Evolutionary conservation across 2,113 vertebrate genomes (phyloP).

Genomic region (Eurypyga helias): DNA sequence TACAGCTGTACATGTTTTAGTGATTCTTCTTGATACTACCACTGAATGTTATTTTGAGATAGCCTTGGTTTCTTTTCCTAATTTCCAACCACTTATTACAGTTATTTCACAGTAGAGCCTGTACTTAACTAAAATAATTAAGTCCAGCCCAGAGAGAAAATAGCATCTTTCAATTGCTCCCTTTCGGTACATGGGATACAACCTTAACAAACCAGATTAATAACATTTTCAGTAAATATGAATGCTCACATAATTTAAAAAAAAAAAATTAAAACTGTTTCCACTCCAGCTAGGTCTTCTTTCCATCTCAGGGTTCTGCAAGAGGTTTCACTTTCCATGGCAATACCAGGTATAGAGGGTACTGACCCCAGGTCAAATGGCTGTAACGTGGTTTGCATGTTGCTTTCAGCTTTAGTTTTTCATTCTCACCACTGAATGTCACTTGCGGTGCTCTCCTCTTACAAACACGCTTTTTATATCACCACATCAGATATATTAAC

Average conservation of each 20-base stretch:
- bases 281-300: not conserved
- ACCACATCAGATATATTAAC: not conserved
- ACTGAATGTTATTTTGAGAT: not conserved
- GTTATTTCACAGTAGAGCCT: not conserved
- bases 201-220: not conserved
- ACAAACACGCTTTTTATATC: not conserved
- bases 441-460: not conserved
- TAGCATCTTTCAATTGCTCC: not conserved
- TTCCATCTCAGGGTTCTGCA: slow-evolving; percentile 9
- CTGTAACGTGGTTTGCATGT: not conserved
- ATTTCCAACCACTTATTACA: not conserved
- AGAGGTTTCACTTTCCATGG: not conserved
- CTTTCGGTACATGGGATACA: not conserved
- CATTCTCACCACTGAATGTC: not conserved
- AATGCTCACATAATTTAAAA: not conserved
- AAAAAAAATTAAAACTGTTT: not conserved
- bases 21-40: not conserved
- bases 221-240: not conserved
- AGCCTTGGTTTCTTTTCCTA: not conserved
- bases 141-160: not conserved
- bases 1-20: not conserved
- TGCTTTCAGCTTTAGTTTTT: not conserved
- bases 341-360: not conserved
- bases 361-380: slow-evolving; percentile 32
- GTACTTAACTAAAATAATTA: not conserved